Evolutionary conservation across 2,113 vertebrate genomes (phyloP), one percentile per base, ranked within the genome.

Genomic region (Oophaga pumilio): DNA sequence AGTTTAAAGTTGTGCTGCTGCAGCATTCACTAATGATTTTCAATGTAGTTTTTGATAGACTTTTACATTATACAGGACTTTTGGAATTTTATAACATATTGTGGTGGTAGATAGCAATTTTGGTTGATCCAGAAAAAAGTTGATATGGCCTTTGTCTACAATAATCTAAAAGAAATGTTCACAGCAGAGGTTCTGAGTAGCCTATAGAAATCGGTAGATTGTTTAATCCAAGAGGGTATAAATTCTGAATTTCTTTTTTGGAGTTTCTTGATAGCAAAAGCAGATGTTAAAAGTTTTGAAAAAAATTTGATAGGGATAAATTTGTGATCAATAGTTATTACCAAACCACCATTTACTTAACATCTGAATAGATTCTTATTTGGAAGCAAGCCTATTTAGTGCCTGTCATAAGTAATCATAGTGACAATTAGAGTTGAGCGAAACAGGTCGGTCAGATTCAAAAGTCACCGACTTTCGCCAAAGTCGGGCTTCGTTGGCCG

Each of bases 1-100:
- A 60, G 15, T 60, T 59, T 84, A 76, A 59, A 76, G 71, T 50
- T 20, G n/a, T 7, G 52, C 77, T 85, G 64, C 22, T 52, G 56
- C 14, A 59, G 49, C 22, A 24, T 85, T 85, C 26, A 77, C 73
- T 62, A 76, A 76, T 76, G 59, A 33, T 66, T 68, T 68, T 24
- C 20, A 82, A 49, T 62, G 43, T 24, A 52, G 33, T 64, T 66
- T 82, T 64, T 82, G 52, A 68, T 68, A 50, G 33, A 64, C 59
- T 52, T 60, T 82, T 82, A 68, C 20, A 43, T 60, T 15, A 1
- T 52, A 33, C 43, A 66, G 28, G 6, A 66, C 6, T 43, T 11
- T 60, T 18, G 56, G 33, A 81, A 62, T 43, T 64, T 66, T 59
- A 17, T 9, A 56, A 57, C 9, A 78, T 56, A 12, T n/a, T n/a